Evolutionary conservation across 2,797 vertebrate genomes (phyloP), one percentile per base, ranked within the genome.

Genomic region (Darevskia nairensis): DNA sequence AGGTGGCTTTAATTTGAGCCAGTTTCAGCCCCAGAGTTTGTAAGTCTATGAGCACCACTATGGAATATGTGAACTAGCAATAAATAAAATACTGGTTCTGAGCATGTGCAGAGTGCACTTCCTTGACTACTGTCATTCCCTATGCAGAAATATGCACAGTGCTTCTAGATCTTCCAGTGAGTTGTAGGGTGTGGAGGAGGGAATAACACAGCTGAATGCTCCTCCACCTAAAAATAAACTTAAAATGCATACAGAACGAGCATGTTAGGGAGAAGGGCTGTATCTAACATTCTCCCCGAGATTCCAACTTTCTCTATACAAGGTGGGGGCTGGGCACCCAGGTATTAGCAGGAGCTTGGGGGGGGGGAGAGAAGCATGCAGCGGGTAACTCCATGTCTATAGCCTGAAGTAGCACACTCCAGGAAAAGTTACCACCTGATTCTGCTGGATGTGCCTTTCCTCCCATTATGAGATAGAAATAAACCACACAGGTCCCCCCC

Each of bases 401-500:
- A 35, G 15, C 39, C 29, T 66, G 44, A 68, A 82, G 25, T 55
- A 35, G 29, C 50, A 13, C 17, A 76, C 1, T 39, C 61, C 50
- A 89, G 55, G 29, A 29, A 80, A 29, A 78, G 11, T 55, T 68
- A 23, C 29, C 7, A 39, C 1, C 2, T 83, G 29, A 59, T 78
- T 69, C 9, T 69, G 32, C 50, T 55, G 59, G 46, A n/a, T 79
- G 11, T 66, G 0, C 6, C 13, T 7, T 21, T 75, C 80, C 39
- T 61, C 23, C 29, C 2, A 55, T 66, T 85, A 75, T 80, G 88
- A 72, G n/a, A 66, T 25, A 80, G 78, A 80, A 85, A 75, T 89
- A 55, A 75, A 25, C 50, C 50, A 55, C 50, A 55, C 50, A 15
- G 50, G 3, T 11, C 13, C 9, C 50, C 50, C 50, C 3, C 83